Base-by-base conservation (phyloP, 2,797 vertebrate genomes). In the Rhodeus uyekii region DNA sequence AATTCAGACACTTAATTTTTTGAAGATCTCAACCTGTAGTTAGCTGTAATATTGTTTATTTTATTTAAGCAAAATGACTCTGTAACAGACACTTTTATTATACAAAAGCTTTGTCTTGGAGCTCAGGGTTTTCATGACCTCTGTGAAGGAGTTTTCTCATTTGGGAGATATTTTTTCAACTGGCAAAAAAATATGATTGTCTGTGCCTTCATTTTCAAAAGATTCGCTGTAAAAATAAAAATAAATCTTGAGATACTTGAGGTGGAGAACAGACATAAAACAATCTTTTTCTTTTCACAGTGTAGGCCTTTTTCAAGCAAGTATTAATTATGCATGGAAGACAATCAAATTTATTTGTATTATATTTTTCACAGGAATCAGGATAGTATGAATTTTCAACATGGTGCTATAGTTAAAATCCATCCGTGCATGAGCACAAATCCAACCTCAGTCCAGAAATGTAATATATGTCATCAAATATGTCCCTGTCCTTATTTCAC, bases 41-140 rank as follows among this genome's bases (percentile, higher is more conserved):
- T 16, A 29, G 5, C 38, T 64, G 38, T 42, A 67, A 18, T 27
- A 16, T 53, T 5, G 5, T 18, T 46, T 3, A 16, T 76, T 48
- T 82, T 82, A 53, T 75, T 75, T 81, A 81, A 81, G 27, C 58
- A 42, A 75, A 75, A 53, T 50, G 9, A 29, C 19, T 78, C 27
- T 81, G 69, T 81, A 74, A 64, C 79, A 67, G 76, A 58, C 39
- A 48, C 18, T 39, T 73, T 74, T 68, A 58, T 46, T 42, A 53
- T 32, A 75, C 34, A 65, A 81, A 81, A 39, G 58, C 44, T 65
- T 75, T 65, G 58, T 75, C 9, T 22, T 22, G 55, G 34, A 65
- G 46, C 80, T 75, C 71, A 75, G 80, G 60, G 44, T 65, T 73
- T 73, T 50, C 24, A 65, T 64, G 36, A 55, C 36, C 78, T 72